Conservation (phyloP, 2,113 vertebrate species). For the Mus pahari region DNA sequence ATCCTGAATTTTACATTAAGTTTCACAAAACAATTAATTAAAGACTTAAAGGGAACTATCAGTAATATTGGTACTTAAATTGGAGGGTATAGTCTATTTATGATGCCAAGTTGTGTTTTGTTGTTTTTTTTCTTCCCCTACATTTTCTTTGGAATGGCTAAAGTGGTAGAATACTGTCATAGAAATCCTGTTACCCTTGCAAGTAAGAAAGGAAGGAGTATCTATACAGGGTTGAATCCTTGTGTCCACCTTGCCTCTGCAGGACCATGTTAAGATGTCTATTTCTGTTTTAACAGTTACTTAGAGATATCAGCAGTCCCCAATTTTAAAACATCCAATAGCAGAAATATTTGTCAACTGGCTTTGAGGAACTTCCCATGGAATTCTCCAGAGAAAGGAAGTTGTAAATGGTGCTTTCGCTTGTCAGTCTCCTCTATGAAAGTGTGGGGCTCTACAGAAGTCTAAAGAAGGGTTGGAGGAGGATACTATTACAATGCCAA, state of each 20-base stretch:
- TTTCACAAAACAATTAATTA: not conserved
- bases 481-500: not conserved
- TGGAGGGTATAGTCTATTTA: not conserved
- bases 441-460: not conserved
- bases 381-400: slow-evolving; percentile 33
- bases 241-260: not conserved
- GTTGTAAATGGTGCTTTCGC: not conserved
- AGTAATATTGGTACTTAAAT: not conserved
- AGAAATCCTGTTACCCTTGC: not conserved
- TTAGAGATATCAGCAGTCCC: slow-evolving; percentile 44
- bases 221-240: not conserved
- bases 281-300: slow-evolving; percentile 55
- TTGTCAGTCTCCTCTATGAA: not conserved
- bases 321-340: slow-evolving; percentile 21
- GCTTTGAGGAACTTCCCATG: not conserved
- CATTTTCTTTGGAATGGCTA: not conserved
- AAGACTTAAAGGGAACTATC: not conserved
- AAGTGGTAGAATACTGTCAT: slow-evolving; percentile 1
- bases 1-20: slow-evolving; percentile 18
- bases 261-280: not conserved
- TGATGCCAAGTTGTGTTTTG: not conserved
- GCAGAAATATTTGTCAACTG: slow-evolving; percentile 36
- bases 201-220: not conserved
- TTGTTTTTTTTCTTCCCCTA: not conserved
- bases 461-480: not conserved